These are phyloP conservation scores for Irena cyanogastra DNA, from an alignment of 2,113 vertebrate genomes.

Conservation along the genomic window DNA sequence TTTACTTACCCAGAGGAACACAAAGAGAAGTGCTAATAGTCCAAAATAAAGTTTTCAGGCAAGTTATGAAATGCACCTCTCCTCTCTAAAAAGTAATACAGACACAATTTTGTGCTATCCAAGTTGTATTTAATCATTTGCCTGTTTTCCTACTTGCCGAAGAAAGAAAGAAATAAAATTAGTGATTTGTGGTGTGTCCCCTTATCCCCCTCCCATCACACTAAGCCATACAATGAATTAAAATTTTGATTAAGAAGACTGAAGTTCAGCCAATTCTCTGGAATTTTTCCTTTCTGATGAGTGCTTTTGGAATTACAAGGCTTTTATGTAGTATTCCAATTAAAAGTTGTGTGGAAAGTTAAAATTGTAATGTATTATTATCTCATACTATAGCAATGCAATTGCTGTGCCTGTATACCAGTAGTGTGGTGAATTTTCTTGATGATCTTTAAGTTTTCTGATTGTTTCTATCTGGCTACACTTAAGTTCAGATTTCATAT, in stretches of 20 bases:
- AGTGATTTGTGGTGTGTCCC: not conserved
- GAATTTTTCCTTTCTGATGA: not conserved
- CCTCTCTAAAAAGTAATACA: not conserved
- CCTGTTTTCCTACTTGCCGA: not conserved
- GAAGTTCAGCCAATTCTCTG: not conserved
- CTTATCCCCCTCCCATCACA: rapidly evolving
- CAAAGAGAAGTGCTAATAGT: not conserved
- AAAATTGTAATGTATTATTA: not conserved
- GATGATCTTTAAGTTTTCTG: not conserved
- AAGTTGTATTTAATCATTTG: rapidly evolving
- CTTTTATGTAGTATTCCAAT: not conserved
- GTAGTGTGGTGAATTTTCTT: not conserved
- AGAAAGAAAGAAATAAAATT: not conserved
- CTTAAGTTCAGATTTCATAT: not conserved
- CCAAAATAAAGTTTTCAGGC: not conserved
- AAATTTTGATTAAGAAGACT: not conserved
- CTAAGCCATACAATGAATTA: not conserved
- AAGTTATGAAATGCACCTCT: not conserved
- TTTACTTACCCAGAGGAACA: not conserved
- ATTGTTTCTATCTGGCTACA: not conserved
- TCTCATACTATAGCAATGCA: not conserved
- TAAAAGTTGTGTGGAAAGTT: not conserved
- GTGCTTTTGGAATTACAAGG: not conserved
- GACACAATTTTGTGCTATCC: rapidly evolving
- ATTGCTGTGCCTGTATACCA: not conserved